Conservation (phyloP, 2,888 invertebrate species). For the Cephus rjabovi region DNA sequence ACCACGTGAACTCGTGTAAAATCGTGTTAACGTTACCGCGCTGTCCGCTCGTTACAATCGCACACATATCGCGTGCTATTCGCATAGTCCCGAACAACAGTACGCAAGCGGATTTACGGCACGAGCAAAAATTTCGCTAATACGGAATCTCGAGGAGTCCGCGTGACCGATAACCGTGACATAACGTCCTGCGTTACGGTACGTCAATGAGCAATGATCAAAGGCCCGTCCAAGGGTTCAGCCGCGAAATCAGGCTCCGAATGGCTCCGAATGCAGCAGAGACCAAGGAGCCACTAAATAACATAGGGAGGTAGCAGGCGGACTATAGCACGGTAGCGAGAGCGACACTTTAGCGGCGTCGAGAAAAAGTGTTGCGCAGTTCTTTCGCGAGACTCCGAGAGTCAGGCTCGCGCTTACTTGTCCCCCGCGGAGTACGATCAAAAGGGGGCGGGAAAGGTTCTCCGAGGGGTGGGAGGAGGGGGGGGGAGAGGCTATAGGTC, state of each 20-base stretch:
- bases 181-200: too few species aligned
- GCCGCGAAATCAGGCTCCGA: too few species aligned
- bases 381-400: constrained; percentile 44
- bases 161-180: too few species aligned
- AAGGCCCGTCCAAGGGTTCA: too few species aligned
- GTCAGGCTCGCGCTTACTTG: constrained; percentile 45
- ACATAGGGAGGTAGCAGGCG: constrained; percentile 26
- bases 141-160: too few species aligned
- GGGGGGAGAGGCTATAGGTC: not conserved
- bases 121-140: too few species aligned
- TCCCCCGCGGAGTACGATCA: constrained; percentile 38
- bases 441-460: constrained; percentile 48
- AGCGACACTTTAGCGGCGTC: constrained; percentile 18
- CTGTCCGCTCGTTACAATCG: too few species aligned
- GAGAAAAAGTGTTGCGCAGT: constrained; percentile 44
- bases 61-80: too few species aligned
- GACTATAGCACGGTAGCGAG: constrained; percentile 9
- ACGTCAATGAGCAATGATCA: too few species aligned
- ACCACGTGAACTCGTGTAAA: too few species aligned
- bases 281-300: constrained; percentile 32
- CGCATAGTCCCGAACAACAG: too few species aligned
- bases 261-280: constrained; percentile 25
- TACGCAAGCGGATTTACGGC: not conserved
- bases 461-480: not conserved
- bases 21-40: too few species aligned